These are phyloP conservation scores for Aspidoscelis tigris DNA, from an alignment of 2,113 vertebrate genomes.

Conservation along the genomic window DNA sequence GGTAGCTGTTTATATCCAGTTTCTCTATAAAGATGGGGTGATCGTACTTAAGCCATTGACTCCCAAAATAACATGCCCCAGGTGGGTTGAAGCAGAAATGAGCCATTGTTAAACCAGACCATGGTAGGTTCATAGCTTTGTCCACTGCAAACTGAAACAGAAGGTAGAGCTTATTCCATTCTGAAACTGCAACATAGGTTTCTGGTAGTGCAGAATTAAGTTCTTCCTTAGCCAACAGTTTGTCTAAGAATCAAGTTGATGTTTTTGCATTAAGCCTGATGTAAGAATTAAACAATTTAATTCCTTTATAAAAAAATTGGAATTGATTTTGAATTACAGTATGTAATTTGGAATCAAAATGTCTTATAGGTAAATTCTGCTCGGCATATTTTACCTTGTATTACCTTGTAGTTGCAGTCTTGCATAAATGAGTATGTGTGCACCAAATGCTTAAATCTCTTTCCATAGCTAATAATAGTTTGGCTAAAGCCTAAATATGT, in stretches of 20 bases:
- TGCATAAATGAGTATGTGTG: not conserved
- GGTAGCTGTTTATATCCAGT: slow-evolving; percentile 52
- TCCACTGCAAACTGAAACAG: slow-evolving; percentile 52
- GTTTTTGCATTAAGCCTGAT: not conserved
- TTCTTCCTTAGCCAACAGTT: not conserved
- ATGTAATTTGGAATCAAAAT: not conserved
- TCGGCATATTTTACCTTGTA: not conserved
- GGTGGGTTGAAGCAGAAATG: slow-evolving; percentile 60
- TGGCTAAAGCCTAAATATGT: not conserved
- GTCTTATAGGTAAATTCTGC: not conserved
- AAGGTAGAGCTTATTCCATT: not conserved
- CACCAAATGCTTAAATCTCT: not conserved
- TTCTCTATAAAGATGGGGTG: slow-evolving; percentile 36
- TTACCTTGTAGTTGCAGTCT: not conserved
- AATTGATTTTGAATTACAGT: not conserved
- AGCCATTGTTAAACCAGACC: slow-evolving; percentile 52
- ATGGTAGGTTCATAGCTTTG: slow-evolving; percentile 53
- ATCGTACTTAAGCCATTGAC: slow-evolving; percentile 49
- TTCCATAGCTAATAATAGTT: not conserved
- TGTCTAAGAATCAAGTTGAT: not conserved
- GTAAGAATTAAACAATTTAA: not conserved
- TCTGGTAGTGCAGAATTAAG: not conserved
- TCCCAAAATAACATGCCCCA: slow-evolving; percentile 55
- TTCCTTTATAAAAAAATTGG: not conserved
- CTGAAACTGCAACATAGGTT: not conserved